Conservation (phyloP, 1,140 invertebrate species). For the Drosophila grimshawi region DNA sequence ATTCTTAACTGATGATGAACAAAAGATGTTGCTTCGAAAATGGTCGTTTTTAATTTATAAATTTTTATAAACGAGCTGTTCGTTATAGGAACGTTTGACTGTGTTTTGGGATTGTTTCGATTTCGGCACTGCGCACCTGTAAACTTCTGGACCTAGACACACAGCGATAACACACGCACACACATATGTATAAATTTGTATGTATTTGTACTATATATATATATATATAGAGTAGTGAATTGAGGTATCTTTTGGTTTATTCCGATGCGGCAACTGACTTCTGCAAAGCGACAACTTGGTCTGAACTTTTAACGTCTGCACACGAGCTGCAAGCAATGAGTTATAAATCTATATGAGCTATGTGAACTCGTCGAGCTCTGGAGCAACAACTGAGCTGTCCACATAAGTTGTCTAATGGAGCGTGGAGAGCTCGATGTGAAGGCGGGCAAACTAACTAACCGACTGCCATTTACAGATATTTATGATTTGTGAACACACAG, state of each 20-base stretch:
- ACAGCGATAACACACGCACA: neutral
- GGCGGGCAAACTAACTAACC: slow-evolving; percentile 28
- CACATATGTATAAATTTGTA: neutral
- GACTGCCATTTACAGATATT: slow-evolving; percentile 77
- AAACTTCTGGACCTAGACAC: slow-evolving; percentile 14
- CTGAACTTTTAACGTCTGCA: slow-evolving; percentile 69
- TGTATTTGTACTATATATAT: slow-evolving; percentile 19
- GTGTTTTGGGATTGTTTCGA: slow-evolving; percentile 5
- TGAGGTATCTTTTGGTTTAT: slow-evolving; percentile 54
- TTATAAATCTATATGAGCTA: slow-evolving; percentile 12
- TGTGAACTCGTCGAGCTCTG: slow-evolving; percentile 10
- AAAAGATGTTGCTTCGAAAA: neutral
- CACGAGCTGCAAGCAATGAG: slow-evolving; percentile 9
- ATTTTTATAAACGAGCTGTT: neutral
- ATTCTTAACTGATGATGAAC: no score
- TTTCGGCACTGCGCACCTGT: slow-evolving; percentile 35
- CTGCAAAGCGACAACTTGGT: slow-evolving; percentile 72
- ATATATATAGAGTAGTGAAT: neutral
- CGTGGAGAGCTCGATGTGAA: slow-evolving; percentile 51
- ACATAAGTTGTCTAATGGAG: slow-evolving; percentile 58
- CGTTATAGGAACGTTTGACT: slow-evolving; percentile 8
- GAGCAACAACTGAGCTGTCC: slow-evolving; percentile 23
- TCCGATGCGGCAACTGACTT: slow-evolving; percentile 64
- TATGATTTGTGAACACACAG: slow-evolving; percentile 74
- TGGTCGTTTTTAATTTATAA: no score